These are phyloP conservation scores for Agriopis aurantiaria DNA, from an alignment of 2,888 invertebrate species.

Conservation along the genomic window DNA sequence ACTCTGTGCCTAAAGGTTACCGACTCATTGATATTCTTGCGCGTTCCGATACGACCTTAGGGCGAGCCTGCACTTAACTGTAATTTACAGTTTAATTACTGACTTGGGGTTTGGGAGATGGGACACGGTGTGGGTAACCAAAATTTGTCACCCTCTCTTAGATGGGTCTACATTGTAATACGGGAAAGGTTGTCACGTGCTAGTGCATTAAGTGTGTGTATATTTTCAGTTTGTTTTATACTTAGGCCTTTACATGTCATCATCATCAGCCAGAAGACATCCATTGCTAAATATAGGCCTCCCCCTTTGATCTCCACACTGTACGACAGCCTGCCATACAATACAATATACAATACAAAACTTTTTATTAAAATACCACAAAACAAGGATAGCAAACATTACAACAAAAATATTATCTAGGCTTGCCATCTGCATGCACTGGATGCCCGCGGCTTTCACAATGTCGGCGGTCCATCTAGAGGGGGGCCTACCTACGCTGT, in stretches of 20 bases:
- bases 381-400: too few relatives aligned
- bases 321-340: too few relatives aligned
- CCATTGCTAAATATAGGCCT: too few relatives aligned
- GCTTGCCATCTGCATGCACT: too few relatives aligned
- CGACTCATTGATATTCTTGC: constrained; percentile 75
- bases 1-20: constrained; percentile 45
- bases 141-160: constrained; percentile 56
- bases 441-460: too few relatives aligned
- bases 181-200: constrained; percentile 16
- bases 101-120: constrained; percentile 52
- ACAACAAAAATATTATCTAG: too few relatives aligned
- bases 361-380: too few relatives aligned
- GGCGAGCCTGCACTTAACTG: constrained; percentile 74
- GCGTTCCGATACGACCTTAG: constrained; percentile 75
- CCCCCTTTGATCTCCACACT: too few relatives aligned
- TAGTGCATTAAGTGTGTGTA: constrained; percentile 16
- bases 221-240: neutral
- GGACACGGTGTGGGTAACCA: constrained; percentile 49
- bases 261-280: too few relatives aligned
- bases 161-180: constrained; percentile 41
- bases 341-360: too few relatives aligned
- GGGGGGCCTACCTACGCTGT: too few relatives aligned
- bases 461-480: too few relatives aligned
- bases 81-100: constrained; percentile 85
- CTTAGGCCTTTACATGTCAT: neutral